A percentile compares a stretch with the other conserved stretches of the same genome.
Conservation (phyloP, 1,140 invertebrate species). For the Drosophila lacertosa region DNA sequence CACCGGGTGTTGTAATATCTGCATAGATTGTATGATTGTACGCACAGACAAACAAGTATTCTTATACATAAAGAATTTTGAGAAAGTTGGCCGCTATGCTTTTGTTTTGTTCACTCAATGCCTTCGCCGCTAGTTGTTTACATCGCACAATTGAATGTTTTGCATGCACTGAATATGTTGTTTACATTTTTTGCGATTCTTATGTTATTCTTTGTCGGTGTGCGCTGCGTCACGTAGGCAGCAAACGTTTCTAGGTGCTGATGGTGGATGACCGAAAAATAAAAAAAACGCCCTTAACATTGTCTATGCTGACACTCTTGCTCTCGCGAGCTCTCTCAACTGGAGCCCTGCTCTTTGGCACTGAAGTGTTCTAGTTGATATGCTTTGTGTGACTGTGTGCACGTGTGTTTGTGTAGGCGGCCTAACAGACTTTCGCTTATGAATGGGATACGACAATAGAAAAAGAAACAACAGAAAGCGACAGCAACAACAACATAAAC, state of each 20-base stretch:
- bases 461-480: slow-evolving; percentile 26
- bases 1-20: neutral
- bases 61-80: slow-evolving; percentile 10
- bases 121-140: slow-evolving; percentile 19
- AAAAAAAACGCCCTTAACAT: slow-evolving; percentile 42
- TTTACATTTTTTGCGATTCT: slow-evolving; percentile 43
- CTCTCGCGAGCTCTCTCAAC: slow-evolving; percentile 1
- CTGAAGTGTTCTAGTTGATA: slow-evolving; percentile 22
- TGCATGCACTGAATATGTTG: slow-evolving; percentile 9
- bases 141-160: slow-evolving; percentile 9
- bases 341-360: neutral
- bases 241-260: slow-evolving; percentile 14
- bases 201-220: slow-evolving; percentile 50
- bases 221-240: slow-evolving; percentile 69
- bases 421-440: slow-evolving; percentile 35
- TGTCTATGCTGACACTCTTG: slow-evolving; percentile 28
- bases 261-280: neutral
- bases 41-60: neutral
- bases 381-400: slow-evolving; percentile 11
- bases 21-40: neutral
- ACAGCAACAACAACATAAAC: slow-evolving; percentile 24
- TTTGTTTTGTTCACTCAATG: neutral
- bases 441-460: slow-evolving; percentile 33
- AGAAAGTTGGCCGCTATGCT: neutral
- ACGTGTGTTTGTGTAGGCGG: slow-evolving; percentile 3